phyloP scores from a whole-genome alignment of 1,140 invertebrate species.

The Vanessa atalanta region DNA sequence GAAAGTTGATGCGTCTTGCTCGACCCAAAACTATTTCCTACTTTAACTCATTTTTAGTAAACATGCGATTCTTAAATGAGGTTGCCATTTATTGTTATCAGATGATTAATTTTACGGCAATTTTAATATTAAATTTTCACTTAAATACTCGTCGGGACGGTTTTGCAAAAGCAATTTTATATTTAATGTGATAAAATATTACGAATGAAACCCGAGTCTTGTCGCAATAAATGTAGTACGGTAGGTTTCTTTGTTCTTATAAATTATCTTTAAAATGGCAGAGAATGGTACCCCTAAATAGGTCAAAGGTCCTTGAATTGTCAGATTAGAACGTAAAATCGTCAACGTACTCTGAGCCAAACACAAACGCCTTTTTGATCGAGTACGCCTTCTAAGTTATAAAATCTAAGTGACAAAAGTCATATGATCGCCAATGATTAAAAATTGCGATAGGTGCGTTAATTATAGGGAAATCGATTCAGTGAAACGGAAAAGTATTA shows the following conservation, averaged over 20 bases:
- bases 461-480: too few relatives aligned
- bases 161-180: not conserved
- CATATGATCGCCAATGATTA: too few relatives aligned
- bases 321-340: slow-evolving; percentile 37
- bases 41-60: slow-evolving; percentile 24
- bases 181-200: not conserved
- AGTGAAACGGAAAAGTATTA: too few relatives aligned
- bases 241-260: slow-evolving; percentile 31
- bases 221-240: not conserved
- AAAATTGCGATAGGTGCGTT: too few relatives aligned
- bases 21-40: slow-evolving; percentile 20
- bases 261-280: slow-evolving; percentile 35
- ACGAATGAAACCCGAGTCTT: not conserved
- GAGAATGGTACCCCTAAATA: slow-evolving; percentile 40
- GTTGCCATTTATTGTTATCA: not conserved
- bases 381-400: not conserved
- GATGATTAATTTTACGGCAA: not conserved
- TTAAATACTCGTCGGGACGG: not conserved
- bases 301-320: slow-evolving; percentile 43
- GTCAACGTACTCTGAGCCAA: slow-evolving; percentile 19
- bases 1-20: slow-evolving; percentile 22
- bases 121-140: not conserved
- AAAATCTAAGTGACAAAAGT: not conserved
- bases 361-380: slow-evolving; percentile 24
- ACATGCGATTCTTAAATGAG: not conserved